phyloP scores from a whole-genome alignment of 1,140 invertebrate genomes.

The Lithobius niger region DNA sequence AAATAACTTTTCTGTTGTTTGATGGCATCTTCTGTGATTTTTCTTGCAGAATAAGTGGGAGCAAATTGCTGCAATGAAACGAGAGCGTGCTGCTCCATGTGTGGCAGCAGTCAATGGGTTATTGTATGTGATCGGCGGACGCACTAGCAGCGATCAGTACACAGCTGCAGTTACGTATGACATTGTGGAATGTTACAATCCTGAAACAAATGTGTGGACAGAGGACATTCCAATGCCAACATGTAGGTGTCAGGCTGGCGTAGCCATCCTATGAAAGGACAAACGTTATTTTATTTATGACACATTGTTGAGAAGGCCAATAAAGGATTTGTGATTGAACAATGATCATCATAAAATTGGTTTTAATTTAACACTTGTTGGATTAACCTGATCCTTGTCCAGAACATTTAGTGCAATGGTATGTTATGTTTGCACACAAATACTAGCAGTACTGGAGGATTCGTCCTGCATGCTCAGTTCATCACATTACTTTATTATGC shows the following conservation, averaged over 20 bases:
- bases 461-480: too few species aligned
- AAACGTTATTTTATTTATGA: too few species aligned
- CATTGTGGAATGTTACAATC: slow-evolving; percentile 68
- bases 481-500: too few species aligned
- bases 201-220: slow-evolving; percentile 58
- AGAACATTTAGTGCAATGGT: too few species aligned
- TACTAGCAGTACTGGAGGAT: too few species aligned
- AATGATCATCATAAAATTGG: too few species aligned
- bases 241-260: slow-evolving; percentile 68
- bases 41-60: slow-evolving; percentile 58
- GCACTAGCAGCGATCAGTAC: slow-evolving; percentile 18
- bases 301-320: too few species aligned
- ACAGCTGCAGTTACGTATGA: slow-evolving; percentile 47
- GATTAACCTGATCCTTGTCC: too few species aligned
- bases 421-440: too few species aligned
- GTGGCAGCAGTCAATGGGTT: slow-evolving; percentile 66
- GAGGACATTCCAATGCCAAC: slow-evolving; percentile 59
- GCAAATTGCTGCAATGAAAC: slow-evolving; percentile 53
- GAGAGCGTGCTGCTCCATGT: slow-evolving; percentile 63
- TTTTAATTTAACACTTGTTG: too few species aligned
- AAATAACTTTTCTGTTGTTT: background rate
- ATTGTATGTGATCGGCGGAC: slow-evolving; percentile 67
- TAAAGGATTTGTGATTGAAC: too few species aligned
- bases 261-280: slow-evolving; percentile 49
- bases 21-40: background rate